Percentiles rank a stretch among this genome's conserved stretches.
phyloP scores from a whole-genome alignment of 1,140 invertebrate genomes.

The Diuraphis noxia region DNA sequence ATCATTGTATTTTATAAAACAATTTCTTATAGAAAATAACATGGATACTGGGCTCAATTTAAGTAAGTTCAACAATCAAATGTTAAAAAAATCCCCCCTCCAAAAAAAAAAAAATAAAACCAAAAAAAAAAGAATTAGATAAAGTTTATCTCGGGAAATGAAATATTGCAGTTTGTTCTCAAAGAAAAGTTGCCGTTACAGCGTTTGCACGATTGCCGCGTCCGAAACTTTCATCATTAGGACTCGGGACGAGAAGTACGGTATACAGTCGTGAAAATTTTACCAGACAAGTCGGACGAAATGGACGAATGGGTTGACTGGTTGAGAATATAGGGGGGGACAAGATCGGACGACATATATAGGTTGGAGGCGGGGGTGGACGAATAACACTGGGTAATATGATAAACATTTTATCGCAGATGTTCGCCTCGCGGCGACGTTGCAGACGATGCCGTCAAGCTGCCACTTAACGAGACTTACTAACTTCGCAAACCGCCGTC shows the following conservation, averaged over 20 bases:
- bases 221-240: slow-evolving; percentile 46
- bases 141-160: slow-evolving; percentile 43
- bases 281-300: slow-evolving; percentile 35
- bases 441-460: slow-evolving; percentile 24
- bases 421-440: slow-evolving; percentile 23
- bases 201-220: slow-evolving; percentile 42
- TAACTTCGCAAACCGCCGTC: slow-evolving; percentile 6
- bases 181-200: slow-evolving; percentile 35
- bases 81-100: not conserved
- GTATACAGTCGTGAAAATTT: slow-evolving; percentile 17
- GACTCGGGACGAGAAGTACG: not conserved
- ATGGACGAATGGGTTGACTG: not conserved
- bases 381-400: slow-evolving; percentile 21
- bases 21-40: not conserved
- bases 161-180: slow-evolving; percentile 31
- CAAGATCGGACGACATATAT: not conserved
- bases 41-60: not conserved
- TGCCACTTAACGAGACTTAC: slow-evolving; percentile 51
- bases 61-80: slow-evolving; percentile 22
- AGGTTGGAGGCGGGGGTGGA: not conserved
- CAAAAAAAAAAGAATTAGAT: slow-evolving; percentile 21
- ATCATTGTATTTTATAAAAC: not conserved
- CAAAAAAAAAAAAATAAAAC: not conserved
- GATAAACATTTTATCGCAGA: slow-evolving; percentile 51
- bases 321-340: not conserved